Evolutionary conservation across 2,113 vertebrate species (phyloP), one percentile per base, ranked within the genome.

Genomic region (Bujurquina vittata): DNA sequence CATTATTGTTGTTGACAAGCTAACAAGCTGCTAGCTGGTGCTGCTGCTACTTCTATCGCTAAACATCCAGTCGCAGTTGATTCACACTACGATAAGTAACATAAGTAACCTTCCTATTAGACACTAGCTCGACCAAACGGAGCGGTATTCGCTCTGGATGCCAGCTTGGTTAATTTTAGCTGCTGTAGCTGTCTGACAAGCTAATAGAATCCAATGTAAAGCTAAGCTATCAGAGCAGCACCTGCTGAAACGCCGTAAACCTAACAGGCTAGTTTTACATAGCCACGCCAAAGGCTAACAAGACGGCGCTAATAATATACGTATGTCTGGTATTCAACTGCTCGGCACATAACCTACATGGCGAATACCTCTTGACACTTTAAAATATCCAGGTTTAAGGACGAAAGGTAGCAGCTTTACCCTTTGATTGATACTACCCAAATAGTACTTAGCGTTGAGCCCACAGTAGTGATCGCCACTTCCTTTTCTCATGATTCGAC

Each of bases 21-120:
- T 87, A 89, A 87, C 90, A 60, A 35, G 73, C 55, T 91, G 92
- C 81, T 93, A 91, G 92, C 88, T 94, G 89, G 52, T 84, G 80
- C 74, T 84, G 54, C 73, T 84, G 79, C 85, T 78, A 52, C 65
- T 62, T 75, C 80, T 89, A 72, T 55, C 31, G 5, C 37, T 76
- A 81, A 79, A 93, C 94, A 95, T 94, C 60, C 90, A 91, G 89
- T 54, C 75, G 33, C 63, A 67, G 33, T 74, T 2, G 37, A 56
- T 67, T 83, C 83, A 59, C 52, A 55, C 72, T 43, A 10, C 9
- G 14, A 69, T 17, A 43, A 58, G 56, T 4, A 57, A 59, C 63
- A 80, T 37, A 29, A 85, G 82, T 62, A 61, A 73, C 75, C 26
- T 26, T 59, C 33, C 67, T 72, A 10, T 17, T 20, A 55, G 3